phyloP scores from a whole-genome alignment of 2,888 invertebrate genomes.

The Tipula helvola region DNA sequence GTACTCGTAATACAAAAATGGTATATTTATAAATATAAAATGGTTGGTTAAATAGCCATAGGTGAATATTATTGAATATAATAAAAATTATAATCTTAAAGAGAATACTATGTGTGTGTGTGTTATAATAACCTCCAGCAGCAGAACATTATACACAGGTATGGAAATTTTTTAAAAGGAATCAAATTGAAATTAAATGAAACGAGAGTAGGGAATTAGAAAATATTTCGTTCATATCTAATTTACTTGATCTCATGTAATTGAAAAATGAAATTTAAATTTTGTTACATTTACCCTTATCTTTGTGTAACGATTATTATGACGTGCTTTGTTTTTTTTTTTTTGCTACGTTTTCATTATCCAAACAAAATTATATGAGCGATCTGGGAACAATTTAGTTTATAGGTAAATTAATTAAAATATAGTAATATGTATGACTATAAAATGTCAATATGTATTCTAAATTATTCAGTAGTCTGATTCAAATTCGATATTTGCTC shows the following conservation, averaged over 20 bases:
- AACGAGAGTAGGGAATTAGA: neutral
- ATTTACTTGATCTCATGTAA: neutral
- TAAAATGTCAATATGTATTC: neutral
- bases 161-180: neutral
- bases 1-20: neutral
- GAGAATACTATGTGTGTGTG: neutral
- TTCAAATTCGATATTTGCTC: neutral
- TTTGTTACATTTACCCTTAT: neutral
- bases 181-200: neutral
- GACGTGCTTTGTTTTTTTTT: neutral
- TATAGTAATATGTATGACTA: neutral
- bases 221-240: neutral
- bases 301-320: neutral
- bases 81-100: neutral
- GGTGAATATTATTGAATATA: neutral
- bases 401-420: neutral
- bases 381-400: neutral
- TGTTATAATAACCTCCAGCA: neutral
- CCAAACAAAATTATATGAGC: neutral
- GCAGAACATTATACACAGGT: neutral
- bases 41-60: neutral
- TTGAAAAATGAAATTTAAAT: neutral
- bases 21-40: neutral
- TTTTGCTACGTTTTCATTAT: neutral
- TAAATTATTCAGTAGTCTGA: neutral